Base-by-base conservation (phyloP, 1,140 invertebrate genomes). In the Scaptomyza hsui region DNA sequence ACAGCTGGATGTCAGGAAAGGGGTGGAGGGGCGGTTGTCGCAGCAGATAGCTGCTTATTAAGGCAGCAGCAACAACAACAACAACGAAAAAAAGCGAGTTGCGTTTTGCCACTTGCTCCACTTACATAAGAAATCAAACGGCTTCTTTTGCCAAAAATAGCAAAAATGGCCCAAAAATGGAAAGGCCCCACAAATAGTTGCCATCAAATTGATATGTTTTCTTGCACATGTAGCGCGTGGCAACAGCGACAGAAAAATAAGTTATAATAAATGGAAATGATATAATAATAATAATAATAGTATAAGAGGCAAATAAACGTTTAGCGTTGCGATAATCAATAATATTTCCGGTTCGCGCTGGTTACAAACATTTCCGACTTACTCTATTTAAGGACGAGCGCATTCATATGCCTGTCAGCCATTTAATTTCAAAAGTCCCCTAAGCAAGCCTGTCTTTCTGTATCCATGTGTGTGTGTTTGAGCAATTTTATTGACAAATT, bases 321-420 rank as follows among this genome's bases (percentile, higher is more conserved):
- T 74, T 86, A 80, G 62, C 83, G 69, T 67, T 65, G 51, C 73
- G 77, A 86, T 86, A 86, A 86, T 86, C 81, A 88, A 86, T 88
- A 86, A 65, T 75, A 86, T 75, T 78, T 88, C 77, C 73, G 81
- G 29, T 26, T 78, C 39, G 45, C 13, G 16, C 60, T 64, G 60
- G 69, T 62, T 56, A 45, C 32, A 56, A 29, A 37, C 35, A 59
- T 52, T 45, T 26, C 26, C 24, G 24, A 39, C 39, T 48, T 18
- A 52, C 19, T 24, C 3, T 15, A 35, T 7, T 13, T n/a, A 62
- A n/a, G 59, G 16, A 41, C 29, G 12, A 29, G 4, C 35, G 10
- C 19, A 16, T 68, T 24, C 59, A 71, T 51, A 60, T 49, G 57
- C 57, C 44, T 60, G 42, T 37, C n/a, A 70, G 42, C 2, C 52